A percentile compares a stretch with the other conserved stretches of the same genome.
Conservation (phyloP, 1,140 invertebrate genomes). For the Heterodera schachtii region DNA sequence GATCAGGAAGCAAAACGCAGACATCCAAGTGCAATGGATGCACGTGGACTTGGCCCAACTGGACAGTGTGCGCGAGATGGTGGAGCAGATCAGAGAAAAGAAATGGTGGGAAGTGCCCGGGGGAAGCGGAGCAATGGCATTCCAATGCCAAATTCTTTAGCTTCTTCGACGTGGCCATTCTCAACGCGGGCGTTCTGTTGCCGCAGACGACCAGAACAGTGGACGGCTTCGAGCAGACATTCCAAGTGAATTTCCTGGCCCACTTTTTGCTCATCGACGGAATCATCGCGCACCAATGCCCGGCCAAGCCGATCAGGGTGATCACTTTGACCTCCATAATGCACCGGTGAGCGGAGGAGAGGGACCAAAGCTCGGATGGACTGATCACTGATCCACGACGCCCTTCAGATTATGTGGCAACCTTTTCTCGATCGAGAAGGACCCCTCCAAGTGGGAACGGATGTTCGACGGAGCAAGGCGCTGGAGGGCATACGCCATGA, state of each 20-base stretch:
- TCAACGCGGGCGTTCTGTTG: slow-evolving; percentile 44
- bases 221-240: slow-evolving; percentile 37
- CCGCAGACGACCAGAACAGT: slow-evolving; percentile 33
- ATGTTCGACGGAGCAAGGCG: slow-evolving; percentile 31
- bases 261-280: slow-evolving; percentile 39
- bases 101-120: slow-evolving; percentile 22
- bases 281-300: slow-evolving; percentile 27
- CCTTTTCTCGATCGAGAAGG: slow-evolving; percentile 33
- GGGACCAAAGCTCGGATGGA: not conserved
- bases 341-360: slow-evolving; percentile 17
- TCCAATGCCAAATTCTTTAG: slow-evolving; percentile 4
- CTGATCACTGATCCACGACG: not conserved
- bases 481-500: slow-evolving; percentile 44
- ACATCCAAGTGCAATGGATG: slow-evolving; percentile 23
- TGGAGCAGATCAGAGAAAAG: not conserved
- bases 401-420: slow-evolving; percentile 29
- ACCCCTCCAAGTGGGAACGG: slow-evolving; percentile 29
- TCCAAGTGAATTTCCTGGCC: slow-evolving; percentile 45
- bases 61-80: slow-evolving; percentile 22
- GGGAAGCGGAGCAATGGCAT: not conserved
- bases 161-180: slow-evolving; percentile 41
- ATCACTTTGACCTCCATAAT: slow-evolving; percentile 45
- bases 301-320: slow-evolving; percentile 30
- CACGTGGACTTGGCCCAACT: slow-evolving; percentile 32
- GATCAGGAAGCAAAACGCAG: slow-evolving; percentile 24